Evolutionary conservation across 2,797 vertebrate species (phyloP), one percentile per base, ranked within the genome.

Genomic region (Vespertilio murinus): DNA sequence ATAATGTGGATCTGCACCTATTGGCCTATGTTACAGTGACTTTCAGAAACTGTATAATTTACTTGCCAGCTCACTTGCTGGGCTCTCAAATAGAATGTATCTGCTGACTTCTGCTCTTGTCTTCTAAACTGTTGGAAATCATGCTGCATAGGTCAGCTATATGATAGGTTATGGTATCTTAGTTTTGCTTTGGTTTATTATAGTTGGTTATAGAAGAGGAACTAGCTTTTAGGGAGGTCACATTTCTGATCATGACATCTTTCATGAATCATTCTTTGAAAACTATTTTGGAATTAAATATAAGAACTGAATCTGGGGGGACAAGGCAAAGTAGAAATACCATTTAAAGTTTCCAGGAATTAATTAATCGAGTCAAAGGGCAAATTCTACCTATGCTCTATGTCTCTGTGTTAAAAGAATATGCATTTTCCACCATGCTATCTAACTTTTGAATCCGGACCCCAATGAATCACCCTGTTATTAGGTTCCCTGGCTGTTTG

Each of bases 231-330:
- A 61, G 17, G 28, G 22, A 91, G 54, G 54, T 38, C 5, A 30
- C 30, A 94, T 89, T 86, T 94, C 45, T 91, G 64, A 61, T 28
- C 35, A 11, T 8, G 40, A 3, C 0, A 84, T 4, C n/a, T 78
- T 93, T 91, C 77, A 65, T 67, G 12, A 30, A 64, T 92, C 33
- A 35, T 45, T 94, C 35, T 77, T 74, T 87, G 85, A 77, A 79
- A 94, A 17, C 42, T 45, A 8, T 56, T 52, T 95, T 71, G 78
- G 18, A 82, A 94, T 81, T 93, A 95, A 75, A 84, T 45, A 74
- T 17, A 81, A 16, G 30, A 18, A 94, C 9, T 47, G 74, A 78
- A 84, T 30, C 87, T 11, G 30, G 38, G 28, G 20, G 64, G 52
- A 52, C 0, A 65, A 47, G 54, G 6, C 10, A 79, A 12, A 84